These are phyloP conservation scores for Rhagoletis zephyria DNA, from an alignment of 1,140 invertebrate genomes.

Conservation along the genomic window DNA sequence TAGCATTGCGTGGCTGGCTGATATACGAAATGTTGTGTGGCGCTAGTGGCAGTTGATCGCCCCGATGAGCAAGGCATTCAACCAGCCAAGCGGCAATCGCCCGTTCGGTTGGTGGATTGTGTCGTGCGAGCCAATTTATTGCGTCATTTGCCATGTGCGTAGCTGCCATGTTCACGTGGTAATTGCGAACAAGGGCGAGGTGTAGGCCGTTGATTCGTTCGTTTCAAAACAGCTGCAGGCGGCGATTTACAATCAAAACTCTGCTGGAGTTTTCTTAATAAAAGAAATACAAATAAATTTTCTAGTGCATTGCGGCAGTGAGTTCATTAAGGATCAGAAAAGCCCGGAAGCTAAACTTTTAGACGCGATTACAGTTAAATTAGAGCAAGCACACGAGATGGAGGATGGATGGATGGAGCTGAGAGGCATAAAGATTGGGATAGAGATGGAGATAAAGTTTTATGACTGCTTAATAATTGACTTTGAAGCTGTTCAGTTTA, in stretches of 20 bases:
- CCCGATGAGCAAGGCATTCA: neutral
- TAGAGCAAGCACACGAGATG: neutral
- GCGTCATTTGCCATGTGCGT: conserved; percentile 26
- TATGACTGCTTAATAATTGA: no score
- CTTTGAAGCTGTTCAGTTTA: no score
- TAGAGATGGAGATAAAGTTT: no score
- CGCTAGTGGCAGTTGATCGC: neutral
- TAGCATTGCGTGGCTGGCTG: conserved; percentile 1
- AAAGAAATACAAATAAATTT: neutral
- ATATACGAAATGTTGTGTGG: conserved; percentile 23
- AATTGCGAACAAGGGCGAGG: conserved; percentile 17
- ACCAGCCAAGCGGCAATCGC: conserved; percentile 1
- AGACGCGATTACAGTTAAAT: conserved; percentile 5
- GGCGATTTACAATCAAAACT: conserved; percentile 12
- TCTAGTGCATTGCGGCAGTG: neutral
- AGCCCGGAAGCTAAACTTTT: neutral
- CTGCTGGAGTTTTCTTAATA: neutral
- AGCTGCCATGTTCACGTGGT: conserved; percentile 17
- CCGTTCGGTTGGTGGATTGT: neutral
- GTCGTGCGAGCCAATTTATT: conserved; percentile 37
- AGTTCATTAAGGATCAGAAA: neutral
- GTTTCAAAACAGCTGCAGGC: neutral
- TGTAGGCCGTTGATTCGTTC: neutral
- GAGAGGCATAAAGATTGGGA: neutral
- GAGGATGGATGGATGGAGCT: no score